Base-by-base conservation (phyloP, 2,888 invertebrate genomes). In the Neoaliturus tenellus region DNA sequence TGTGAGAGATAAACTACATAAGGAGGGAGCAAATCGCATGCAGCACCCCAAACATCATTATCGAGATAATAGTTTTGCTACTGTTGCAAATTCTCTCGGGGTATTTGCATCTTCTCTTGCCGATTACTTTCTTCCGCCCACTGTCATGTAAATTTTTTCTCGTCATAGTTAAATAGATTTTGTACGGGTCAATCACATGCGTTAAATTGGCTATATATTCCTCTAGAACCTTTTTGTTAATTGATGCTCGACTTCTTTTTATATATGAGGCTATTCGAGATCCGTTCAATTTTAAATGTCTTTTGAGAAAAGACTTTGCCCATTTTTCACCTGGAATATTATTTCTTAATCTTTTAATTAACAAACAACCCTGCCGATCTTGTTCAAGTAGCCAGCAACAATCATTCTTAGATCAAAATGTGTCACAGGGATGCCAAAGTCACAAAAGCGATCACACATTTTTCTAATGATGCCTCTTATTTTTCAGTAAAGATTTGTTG, bases 11-110 rank as follows among this genome's bases (percentile, higher is more conserved):
- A 51, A 4, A 51, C 23, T 3, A 51, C 10, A 4, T 51, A 51
- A 2, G 88, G 87, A 2, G 90, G 90, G 31, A 91, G 85, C 2
- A 90, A 28, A 62, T 86, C 84, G 3, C 91, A 91, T 81, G 85
- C 87, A 12, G 90, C 90, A 55, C 89, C 88, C 88, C 89, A 80
- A 89, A 88, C 83, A 91, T 87, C 91, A 91, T 91, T 3, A 90
- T 28, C 3, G 89, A 33, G 12, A 80, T 62, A 17, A 25, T 71
- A n/a, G 83, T 81, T 85, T 90, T 90, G 12, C 88, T 55, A 0
- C 86, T 81, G 81, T 90, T 88, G 81, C 88, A 87, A 14, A 89
- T 86, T 28, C 88, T 62, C 67, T 90, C 89, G 31, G 89, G 88
- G 83, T 90, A 88, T 84, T 89, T 89, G 17, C 82, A 73, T 5